Evolutionary conservation across 2,888 invertebrate species (phyloP), one percentile per base, ranked within the genome.

Genomic region (Dryococelus australis): DNA sequence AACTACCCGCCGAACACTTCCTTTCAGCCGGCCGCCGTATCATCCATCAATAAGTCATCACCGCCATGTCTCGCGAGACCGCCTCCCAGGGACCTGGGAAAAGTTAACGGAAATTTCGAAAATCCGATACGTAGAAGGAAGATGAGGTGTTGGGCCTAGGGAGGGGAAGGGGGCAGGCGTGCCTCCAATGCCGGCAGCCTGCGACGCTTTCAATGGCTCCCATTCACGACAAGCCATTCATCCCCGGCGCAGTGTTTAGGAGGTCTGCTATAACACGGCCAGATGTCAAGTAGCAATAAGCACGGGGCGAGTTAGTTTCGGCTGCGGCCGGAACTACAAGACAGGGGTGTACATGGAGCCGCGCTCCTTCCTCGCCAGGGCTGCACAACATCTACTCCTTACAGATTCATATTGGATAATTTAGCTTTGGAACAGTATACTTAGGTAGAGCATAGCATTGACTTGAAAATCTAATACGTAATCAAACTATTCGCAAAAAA

Each of bases 271-370:
- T n/a, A 65, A 20, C 65, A 16, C 65, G 65, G 65, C 65, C 65
- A 65, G 65, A 65, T 65, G 65, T 65, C 65, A 65, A 65, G 65
- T 65, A 65, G 65, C 65, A 65, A 20, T 47, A 47, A 47, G 47
- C 47, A 13, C 47, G 16, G 47, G 47, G 47, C 47, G 47, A 47
- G 47, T 47, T 47, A 47, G 47, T 47, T 47, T 47, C 65, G 24
- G 65, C 65, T 65, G 65, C n/a, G 65, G 65, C 65, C 65, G 65
- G 65, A n/a, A 65, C 65, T 65, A 65, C 47, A 47, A 65, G 24
- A 20, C 65, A 65, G 65, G 65, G 65, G 24, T 65, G 65, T 6
- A 65, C 65, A 65, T 16, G n/a, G 13, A 9, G 65, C 65, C 65
- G 65, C 51, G 1, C 51, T 51, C 51, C 51, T 51, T 20, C 51